Evolutionary conservation across 2,888 invertebrate genomes (phyloP), one percentile per base, ranked within the genome.

Genomic region (Petrophora chlorosata): DNA sequence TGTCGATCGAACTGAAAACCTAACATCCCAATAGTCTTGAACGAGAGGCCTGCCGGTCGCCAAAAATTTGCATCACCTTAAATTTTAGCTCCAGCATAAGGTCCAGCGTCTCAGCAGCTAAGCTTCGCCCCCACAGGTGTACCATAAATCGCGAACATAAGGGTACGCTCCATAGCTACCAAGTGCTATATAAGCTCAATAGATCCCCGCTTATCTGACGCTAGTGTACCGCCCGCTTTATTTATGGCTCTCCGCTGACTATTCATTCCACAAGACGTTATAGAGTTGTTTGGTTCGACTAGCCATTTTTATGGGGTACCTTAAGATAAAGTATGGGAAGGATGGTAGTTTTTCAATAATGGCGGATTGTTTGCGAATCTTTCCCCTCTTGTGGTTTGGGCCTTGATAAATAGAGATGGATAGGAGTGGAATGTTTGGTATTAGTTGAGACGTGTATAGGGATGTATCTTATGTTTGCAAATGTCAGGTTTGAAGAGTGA

Each of bases 161-260:
- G 77, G 78, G 70, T 53, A 49, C 45, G 40, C 45, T 46, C 49
- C 68, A 74, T 76, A 70, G 69, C 74, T 71, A 69, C 73, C 76
- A 75, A 81, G 77, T 76, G 79, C 74, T 81, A 79, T 82, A 82
- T 82, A 84, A 83, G 78, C 81, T 75, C 82, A 77, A 83, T 85
- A 82, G 80, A 84, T 82, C 78, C 77, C 71, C 78, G 78, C 79
- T 82, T 85, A 84, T 85, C 85, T 82, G 76, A 74, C 74, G 71
- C 68, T 68, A 72, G 74, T 79, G 76, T 74, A 69, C 73, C 71
- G 63, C 69, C 62, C 69, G 67, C 76, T 61, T 73, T 82, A 83
- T 82, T 82, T 82, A 82, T 77, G 59, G 66, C 70, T 60, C 82
- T 76, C 82, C 61, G 53, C 68, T 76, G 82, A 78, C 83, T 77